Base-by-base conservation (phyloP, 2,888 invertebrate species). In the Tenthredo scrophulariae region DNA sequence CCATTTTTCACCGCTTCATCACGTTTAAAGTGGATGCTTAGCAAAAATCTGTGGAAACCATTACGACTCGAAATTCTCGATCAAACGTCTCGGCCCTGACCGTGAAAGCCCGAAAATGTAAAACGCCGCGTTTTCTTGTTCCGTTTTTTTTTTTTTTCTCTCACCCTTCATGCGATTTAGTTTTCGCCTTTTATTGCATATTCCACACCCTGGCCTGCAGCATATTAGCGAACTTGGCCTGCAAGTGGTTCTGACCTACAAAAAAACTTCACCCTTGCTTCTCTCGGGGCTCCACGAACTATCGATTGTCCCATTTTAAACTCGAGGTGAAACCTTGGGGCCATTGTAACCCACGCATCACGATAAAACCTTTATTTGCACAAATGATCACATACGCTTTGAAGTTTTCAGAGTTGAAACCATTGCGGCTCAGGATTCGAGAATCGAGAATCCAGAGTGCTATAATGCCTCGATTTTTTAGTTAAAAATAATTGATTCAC, bases 291-390 rank as follows among this genome's bases (percentile, higher is more conserved):
- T 58, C 18, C 83, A 29, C 79, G 72, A 74, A 43, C 43, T 84
- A 84, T 84, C 84, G 84, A 84, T 84, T 84, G 84, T 84, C 65
- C 84, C 40, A 79, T 84, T 84, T 54, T 84, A 22, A 46, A 54
- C 79, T 43, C 79, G 43, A 82, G 62, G 43, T 15, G 72, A 79
- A 37, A 29, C 22, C 50, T 40, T 26, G 58, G 33, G n/a, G 58
- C 37, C 62, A 54, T 84, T 75, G 58, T 43, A 6, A 43, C 22
- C 15, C 43, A 43, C 43, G 40, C 43, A 43, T 74, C 43, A 9
- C 10, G 72, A 43, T 43, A 22, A 43, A 72, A n/a, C 72, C 10
- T 13, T 5, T 74, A 22, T 74, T 74, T 74, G 43, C 7, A 22
- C n/a, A 22, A 43, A 74, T 22, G 43, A 74, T 74, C 6, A 13